Evolutionary conservation across 2,113 vertebrate species (phyloP), one percentile per base, ranked within the genome.

Genomic region (Pterocles gutturalis): DNA sequence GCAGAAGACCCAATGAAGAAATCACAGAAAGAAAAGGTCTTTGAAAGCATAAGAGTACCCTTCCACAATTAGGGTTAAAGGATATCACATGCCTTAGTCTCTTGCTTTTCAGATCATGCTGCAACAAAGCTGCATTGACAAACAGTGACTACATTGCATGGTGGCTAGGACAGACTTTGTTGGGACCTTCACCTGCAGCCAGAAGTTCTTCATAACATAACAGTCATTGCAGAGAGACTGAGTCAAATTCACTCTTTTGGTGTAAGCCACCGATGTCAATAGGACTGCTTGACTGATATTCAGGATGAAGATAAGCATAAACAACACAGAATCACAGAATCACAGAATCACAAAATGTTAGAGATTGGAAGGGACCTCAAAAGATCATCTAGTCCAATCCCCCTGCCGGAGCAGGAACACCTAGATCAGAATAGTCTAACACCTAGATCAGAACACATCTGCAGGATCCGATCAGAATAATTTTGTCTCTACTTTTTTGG

Each of bases 91-190:
- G 24, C 45, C n/a, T 31, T 53, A 41, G 3, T 13, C 26, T 78
- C 15, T 54, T 31, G 22, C 24, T 67, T 64, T 85, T 60, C n/a
- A 73, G 49, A 78, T 25, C 1, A 1, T 14, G 22, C 38, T 69
- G 10, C 25, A 67, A 43, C 19, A 49, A 41, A 76, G 10, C 9
- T 48, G 7, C 0, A 0, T 3, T 72, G 69, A 62, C 55, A 80
- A 58, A 24, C 36, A 20, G 46, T 31, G 21, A 53, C 43, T 33
- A 55, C 38, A 17, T 71, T 55, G 58, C 34, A 31, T 6, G 13
- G 29, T 55, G 43, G 20, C 29, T 41, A 49, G 11, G 24, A 46
- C 51, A 65, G 58, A 49, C 36, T 65, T 62, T 49, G 18, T 11
- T 48, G n/a, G 34, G 49, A 65, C 9, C 41, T 71, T 48, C 22